Conservation (phyloP, 2,888 invertebrate species). For the Perizoma affinitatum region DNA sequence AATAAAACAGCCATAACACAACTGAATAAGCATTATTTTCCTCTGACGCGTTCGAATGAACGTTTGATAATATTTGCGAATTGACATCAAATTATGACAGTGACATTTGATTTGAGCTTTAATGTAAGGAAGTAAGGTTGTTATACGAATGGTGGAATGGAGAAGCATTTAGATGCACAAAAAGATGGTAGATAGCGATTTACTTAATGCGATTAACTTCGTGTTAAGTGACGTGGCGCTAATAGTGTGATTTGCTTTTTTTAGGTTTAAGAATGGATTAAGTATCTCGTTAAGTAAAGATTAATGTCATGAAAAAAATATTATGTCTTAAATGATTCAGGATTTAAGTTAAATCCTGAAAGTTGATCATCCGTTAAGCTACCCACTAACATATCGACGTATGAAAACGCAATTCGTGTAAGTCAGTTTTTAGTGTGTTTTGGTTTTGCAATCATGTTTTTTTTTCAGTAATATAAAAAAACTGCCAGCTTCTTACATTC, state of each 20-base stretch:
- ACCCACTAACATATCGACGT: no score
- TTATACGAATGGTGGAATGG: constrained; percentile 33
- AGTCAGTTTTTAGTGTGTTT: no score
- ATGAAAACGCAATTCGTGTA: no score
- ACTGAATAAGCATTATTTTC: constrained; percentile 50
- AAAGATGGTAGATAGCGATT: constrained; percentile 73
- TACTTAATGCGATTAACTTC: constrained; percentile 73
- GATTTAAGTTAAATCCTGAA: no score
- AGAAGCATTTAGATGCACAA: constrained; percentile 65
- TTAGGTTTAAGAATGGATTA: constrained; percentile 26
- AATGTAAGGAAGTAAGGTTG: constrained; percentile 42
- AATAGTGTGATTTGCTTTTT: constrained; percentile 68
- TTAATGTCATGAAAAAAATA: constrained; percentile 11
- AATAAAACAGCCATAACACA: constrained; percentile 42
- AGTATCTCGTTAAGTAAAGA: constrained; percentile 25
- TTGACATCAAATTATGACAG: constrained; percentile 52
- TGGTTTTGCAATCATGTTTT: no score
- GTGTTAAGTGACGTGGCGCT: constrained; percentile 75
- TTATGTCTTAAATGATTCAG: no score
- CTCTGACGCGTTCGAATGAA: constrained; percentile 43
- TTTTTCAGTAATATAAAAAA: no score
- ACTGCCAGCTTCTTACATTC: no score
- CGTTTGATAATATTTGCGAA: constrained; percentile 75
- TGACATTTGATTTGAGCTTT: constrained; percentile 45
- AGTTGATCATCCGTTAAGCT: no score